phyloP scores from a whole-genome alignment of 2,797 vertebrate genomes.

The Sebastes kiyomatsui region DNA sequence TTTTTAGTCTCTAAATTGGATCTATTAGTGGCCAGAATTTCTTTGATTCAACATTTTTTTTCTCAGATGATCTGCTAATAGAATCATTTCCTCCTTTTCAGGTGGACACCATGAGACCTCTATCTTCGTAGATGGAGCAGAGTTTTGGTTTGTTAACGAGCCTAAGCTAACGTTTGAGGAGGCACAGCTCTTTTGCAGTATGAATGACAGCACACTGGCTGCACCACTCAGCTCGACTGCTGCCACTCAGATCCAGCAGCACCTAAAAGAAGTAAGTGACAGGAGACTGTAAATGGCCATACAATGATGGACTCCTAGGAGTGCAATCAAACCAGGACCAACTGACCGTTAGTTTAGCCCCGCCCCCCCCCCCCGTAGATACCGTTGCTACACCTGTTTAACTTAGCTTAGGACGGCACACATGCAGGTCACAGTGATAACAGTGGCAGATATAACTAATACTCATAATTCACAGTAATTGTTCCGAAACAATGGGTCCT shows the following conservation, averaged over 20 bases:
- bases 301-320: neutral
- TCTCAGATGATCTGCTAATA: neutral
- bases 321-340: neutral
- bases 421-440: too few species aligned
- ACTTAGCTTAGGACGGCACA: too few species aligned
- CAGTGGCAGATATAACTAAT: too few species aligned
- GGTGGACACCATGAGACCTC: constrained; percentile 84
- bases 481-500: too few species aligned
- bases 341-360: neutral
- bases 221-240: constrained; percentile 72
- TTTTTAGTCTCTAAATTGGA: neutral
- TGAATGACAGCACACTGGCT: constrained; percentile 88
- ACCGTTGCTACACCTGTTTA: too few species aligned
- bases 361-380: too few species aligned
- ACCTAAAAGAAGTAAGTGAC: constrained; percentile 46
- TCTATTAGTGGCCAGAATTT: neutral
- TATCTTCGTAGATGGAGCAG: constrained; percentile 86
- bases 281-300: constrained; percentile 34
- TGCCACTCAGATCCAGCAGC: constrained; percentile 73
- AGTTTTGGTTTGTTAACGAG: constrained; percentile 93
- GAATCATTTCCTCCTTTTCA: constrained; percentile 35
- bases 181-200: constrained; percentile 86
- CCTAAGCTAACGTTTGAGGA: constrained; percentile 85
- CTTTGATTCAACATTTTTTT: neutral
- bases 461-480: too few species aligned